phyloP scores from a whole-genome alignment of 2,113 vertebrate genomes.

The Gambusia holbrooki region DNA sequence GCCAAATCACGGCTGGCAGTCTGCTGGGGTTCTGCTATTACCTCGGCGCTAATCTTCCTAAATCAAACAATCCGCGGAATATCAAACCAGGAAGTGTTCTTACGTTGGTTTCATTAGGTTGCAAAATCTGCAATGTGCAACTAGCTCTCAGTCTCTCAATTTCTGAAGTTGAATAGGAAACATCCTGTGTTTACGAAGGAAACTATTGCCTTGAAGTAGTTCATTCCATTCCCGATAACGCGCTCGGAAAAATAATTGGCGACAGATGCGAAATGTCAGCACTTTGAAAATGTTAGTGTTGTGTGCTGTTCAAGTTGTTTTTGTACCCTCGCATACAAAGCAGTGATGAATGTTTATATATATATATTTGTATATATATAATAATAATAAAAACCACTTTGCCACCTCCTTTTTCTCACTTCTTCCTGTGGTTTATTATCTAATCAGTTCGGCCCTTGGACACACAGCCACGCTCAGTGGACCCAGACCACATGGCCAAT shows the following conservation, averaged over 20 bases:
- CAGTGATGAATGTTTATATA: conserved; percentile 5
- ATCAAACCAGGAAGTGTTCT: conserved; percentile 47
- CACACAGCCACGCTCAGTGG: conserved; percentile 76
- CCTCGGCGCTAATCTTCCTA: conserved; percentile 58
- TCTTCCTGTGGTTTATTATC: conserved; percentile 73
- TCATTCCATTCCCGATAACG: conserved; percentile 59
- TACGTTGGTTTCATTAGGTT: conserved; percentile 66
- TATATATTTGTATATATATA: no score
- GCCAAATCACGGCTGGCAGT: conserved; percentile 54
- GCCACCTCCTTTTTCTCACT: conserved; percentile 28
- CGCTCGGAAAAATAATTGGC: conserved; percentile 36
- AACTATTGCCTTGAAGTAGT: conserved; percentile 45
- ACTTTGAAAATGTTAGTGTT: conserved; percentile 34
- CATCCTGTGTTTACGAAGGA: conserved; percentile 63
- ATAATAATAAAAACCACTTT: conserved; percentile 9
- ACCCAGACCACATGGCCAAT: conserved; percentile 82
- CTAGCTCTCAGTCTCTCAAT: conserved; percentile 47
- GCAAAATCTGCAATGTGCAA: conserved; percentile 59
- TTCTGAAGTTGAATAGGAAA: conserved; percentile 62
- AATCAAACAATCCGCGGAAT: conserved; percentile 61
- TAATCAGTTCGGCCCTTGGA: conserved; percentile 74
- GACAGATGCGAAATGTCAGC: conserved; percentile 51
- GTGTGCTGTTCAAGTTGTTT: conserved; percentile 31
- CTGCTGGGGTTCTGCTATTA: conserved; percentile 55
- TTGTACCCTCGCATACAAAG: conserved; percentile 29